Conservation (phyloP, 2,113 vertebrate genomes). For the Terrapene triunguis region DNA sequence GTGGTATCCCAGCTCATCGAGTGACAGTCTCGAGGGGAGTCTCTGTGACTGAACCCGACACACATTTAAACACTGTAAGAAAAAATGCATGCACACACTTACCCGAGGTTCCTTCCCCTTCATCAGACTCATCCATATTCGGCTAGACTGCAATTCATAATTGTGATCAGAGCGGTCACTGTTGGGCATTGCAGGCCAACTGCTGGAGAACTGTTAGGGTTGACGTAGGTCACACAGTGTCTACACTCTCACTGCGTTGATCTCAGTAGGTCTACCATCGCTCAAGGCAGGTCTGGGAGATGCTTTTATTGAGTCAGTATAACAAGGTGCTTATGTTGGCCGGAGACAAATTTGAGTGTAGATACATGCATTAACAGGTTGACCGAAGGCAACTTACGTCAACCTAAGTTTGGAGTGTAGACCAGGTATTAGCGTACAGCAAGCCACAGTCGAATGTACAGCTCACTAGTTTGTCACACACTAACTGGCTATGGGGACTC, state of each 20-base stretch:
- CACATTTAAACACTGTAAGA: too few species aligned
- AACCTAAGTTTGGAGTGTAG: background rate
- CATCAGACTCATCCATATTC: too few species aligned
- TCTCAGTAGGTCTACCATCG: background rate
- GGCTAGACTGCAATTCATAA: background rate
- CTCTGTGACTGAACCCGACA: too few species aligned
- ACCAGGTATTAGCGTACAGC: background rate
- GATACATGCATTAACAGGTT: background rate
- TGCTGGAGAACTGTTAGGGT: background rate
- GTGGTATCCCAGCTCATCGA: too few species aligned
- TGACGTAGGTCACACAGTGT: background rate
- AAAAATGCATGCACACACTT: too few species aligned
- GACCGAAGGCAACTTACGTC: background rate
- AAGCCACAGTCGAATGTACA: background rate
- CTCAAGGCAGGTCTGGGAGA: background rate
- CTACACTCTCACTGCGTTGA: background rate
- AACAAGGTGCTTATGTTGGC: background rate
- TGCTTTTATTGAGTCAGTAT: background rate
- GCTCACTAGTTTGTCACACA: background rate
- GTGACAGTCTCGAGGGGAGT: too few species aligned
- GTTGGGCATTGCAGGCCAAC: background rate
- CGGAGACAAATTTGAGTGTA: background rate
- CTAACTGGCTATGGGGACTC: background rate
- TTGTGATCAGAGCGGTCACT: background rate
- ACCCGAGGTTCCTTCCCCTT: too few species aligned